phyloP scores from a whole-genome alignment of 2,797 vertebrate genomes.

The Carcharodon carcharias region DNA sequence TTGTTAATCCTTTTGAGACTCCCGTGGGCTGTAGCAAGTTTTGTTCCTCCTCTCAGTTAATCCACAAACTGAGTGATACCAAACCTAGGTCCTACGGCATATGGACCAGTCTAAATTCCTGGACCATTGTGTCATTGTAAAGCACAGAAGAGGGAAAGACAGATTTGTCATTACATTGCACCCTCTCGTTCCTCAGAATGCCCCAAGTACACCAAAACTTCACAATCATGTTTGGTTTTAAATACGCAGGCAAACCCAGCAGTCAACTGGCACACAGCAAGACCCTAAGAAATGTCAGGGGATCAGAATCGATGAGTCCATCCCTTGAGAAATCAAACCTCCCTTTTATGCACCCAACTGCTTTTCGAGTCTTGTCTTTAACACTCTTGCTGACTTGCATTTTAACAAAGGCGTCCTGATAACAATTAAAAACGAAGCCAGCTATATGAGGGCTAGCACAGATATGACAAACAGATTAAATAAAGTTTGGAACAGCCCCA shows the following conservation, averaged over 20 bases:
- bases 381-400: not conserved
- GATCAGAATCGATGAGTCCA: not conserved
- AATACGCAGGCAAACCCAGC: too few relatives aligned
- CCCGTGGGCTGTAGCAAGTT: not conserved
- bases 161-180: not conserved
- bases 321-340: not conserved
- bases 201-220: too few relatives aligned
- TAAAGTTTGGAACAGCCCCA: not conserved
- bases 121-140: too few relatives aligned
- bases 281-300: not conserved
- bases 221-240: not conserved
- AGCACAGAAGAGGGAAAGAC: too few relatives aligned
- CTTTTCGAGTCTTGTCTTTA: not conserved
- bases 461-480: not conserved
- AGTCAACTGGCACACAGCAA: too few relatives aligned
- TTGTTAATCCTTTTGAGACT: too few relatives aligned
- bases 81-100: not conserved
- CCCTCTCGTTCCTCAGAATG: not conserved
- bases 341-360: not conserved
- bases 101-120: not conserved
- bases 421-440: not conserved
- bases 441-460: not conserved
- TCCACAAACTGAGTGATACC: not conserved
- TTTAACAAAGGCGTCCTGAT: not conserved
- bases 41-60: not conserved